Evolutionary conservation across 2,113 vertebrate species (phyloP), one percentile per base, ranked within the genome.

Genomic region (Callionymus lyra): DNA sequence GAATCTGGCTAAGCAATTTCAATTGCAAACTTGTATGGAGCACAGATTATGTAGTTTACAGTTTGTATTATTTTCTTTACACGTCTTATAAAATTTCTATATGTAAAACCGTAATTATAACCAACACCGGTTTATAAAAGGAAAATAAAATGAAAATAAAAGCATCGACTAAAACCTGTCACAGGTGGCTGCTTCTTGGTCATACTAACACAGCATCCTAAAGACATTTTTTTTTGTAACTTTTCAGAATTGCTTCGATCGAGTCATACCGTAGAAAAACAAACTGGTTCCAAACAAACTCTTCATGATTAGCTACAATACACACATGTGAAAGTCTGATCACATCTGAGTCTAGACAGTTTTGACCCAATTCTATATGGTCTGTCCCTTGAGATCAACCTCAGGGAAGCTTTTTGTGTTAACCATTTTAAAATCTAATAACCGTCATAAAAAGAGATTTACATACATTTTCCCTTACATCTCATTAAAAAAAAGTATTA

Each of bases 111-210:
- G 76, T 68, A 72, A 27, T 66, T 76, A 70, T 65, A 72, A 79
- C 85, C 82, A 70, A 85, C 79, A 82, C 72, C 73, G 34, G 70
- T 69, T 70, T 68, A 71, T 80, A 76, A 77, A 70, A 78, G 85
- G 82, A 69, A 78, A 84, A 81, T 68, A 54, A 65, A 69, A 54
- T 59, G 59, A 75, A 81, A 78, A 79, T 63, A 75, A 59, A 69
- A 68, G 74, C 73, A 77, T 64, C 55, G 65, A 74, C 62, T n/a
- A n/a, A n/a, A n/a, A n/a, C n/a, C n/a, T 74, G 49, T 65, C 80
- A 63, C 57, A 75, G 44, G 21, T 27, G 21, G 21, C 21, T 8
- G 8, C 21, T 27, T 27, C 21, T 27, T 27, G 21, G 21, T 27
- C 4, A 8, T 27, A 8, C 8, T 27, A 27, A 27, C 4, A 27